phyloP scores from a whole-genome alignment of 2,888 invertebrate species.

The Spilosoma lubricipeda region DNA sequence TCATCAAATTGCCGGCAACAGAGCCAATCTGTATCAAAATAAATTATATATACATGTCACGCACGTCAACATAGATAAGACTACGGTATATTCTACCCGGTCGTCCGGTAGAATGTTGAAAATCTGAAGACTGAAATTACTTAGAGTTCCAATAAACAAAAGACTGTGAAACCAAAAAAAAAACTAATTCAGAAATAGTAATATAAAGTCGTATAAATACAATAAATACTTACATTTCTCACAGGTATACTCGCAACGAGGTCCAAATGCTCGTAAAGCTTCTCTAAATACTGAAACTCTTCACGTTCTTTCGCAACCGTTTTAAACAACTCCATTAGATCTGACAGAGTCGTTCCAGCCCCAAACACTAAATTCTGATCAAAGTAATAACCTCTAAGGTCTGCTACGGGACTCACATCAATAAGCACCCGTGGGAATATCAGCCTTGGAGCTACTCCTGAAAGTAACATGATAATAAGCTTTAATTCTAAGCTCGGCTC shows the following conservation, averaged over 20 bases:
- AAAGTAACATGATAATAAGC: slow-evolving; percentile 4
- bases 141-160: neutral
- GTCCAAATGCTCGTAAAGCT: slow-evolving; percentile 88
- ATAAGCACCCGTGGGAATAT: slow-evolving; percentile 85
- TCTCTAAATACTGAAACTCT: slow-evolving; percentile 86
- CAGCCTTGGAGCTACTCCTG: slow-evolving; percentile 78
- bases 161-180: neutral
- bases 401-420: slow-evolving; percentile 87
- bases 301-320: slow-evolving; percentile 58
- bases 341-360: slow-evolving; percentile 86
- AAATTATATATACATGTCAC: neutral
- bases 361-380: slow-evolving; percentile 85
- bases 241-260: slow-evolving; percentile 91
- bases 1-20: slow-evolving; percentile 89
- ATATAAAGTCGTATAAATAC: slow-evolving; percentile 69
- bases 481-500: too few species aligned
- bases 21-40: slow-evolving; percentile 82
- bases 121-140: neutral
- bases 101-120: too few species aligned
- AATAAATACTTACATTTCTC: slow-evolving; percentile 86
- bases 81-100: too few species aligned
- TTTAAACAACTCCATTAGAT: slow-evolving; percentile 83
- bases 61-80: neutral
- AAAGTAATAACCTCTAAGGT: slow-evolving; percentile 79
- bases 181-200: neutral